Conservation (phyloP, 1,140 invertebrate species). For the Drosophila murphyi region DNA sequence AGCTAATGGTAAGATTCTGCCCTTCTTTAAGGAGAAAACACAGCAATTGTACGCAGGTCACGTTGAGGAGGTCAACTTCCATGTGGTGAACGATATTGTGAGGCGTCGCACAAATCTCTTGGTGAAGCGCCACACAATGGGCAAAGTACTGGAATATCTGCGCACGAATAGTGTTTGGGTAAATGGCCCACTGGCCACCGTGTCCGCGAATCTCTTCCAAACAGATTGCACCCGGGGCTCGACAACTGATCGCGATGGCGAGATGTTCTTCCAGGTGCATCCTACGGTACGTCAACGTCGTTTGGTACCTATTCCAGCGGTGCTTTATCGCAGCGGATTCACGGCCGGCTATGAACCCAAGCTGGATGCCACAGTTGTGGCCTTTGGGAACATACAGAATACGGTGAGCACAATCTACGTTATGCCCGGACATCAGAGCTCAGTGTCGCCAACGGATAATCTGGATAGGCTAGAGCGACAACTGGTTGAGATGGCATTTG, state of each 20-base stretch:
- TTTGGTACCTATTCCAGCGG: constrained; percentile 92
- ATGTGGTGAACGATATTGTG: constrained; percentile 90
- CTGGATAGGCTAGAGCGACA: constrained; percentile 89
- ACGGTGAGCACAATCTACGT: constrained; percentile 91
- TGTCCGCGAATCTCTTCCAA: constrained; percentile 92
- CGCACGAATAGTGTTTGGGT: constrained; percentile 89
- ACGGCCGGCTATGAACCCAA: constrained; percentile 92
- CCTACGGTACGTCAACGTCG: constrained; percentile 91
- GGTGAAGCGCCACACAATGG: constrained; percentile 91
- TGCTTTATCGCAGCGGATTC: constrained; percentile 90
- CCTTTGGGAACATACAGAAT: constrained; percentile 89
- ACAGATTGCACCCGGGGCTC: constrained; percentile 90
- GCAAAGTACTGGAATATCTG: constrained; percentile 90
- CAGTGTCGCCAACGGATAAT: constrained; percentile 90
- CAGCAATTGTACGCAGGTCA: constrained; percentile 94
- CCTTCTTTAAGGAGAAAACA: constrained; percentile 93
- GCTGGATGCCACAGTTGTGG: constrained; percentile 92
- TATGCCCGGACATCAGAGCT: constrained; percentile 91
- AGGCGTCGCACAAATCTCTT: constrained; percentile 91
- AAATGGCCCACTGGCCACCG: constrained; percentile 90
- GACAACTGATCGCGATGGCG: constrained; percentile 90
- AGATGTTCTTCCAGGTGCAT: constrained; percentile 93
- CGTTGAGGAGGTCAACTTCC: constrained; percentile 93
- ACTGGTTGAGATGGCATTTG: constrained; percentile 88
- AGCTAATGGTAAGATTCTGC: constrained; percentile 90